A percentile compares a stretch with the other conserved stretches of the same genome.
phyloP scores from a whole-genome alignment of 2,888 invertebrate species.

The Volucella inflata region DNA sequence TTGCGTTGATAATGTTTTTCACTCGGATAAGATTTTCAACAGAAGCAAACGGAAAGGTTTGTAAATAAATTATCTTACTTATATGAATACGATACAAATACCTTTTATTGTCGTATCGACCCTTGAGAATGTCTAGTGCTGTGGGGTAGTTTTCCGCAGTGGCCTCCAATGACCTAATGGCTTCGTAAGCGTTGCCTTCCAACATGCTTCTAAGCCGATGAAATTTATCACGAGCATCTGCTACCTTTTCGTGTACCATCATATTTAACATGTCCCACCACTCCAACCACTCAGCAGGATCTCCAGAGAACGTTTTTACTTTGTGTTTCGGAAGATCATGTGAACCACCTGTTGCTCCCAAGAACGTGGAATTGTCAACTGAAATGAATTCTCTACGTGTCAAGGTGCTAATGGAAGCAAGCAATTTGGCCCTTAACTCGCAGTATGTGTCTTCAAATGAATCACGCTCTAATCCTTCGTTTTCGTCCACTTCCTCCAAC shows the following conservation, averaged over 20 bases:
- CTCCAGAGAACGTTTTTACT: neutral
- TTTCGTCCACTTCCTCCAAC: neutral
- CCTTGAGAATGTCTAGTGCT: neutral
- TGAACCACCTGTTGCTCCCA: neutral
- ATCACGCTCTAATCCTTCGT: no score
- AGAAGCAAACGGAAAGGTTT: neutral
- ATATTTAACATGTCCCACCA: no score
- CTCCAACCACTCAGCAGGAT: no score
- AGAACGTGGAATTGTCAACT: neutral
- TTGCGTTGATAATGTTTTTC: neutral
- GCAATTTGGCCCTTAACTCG: neutral
- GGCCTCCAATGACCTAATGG: neutral
- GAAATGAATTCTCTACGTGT: no score
- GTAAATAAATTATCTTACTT: slow-evolving; percentile 8
- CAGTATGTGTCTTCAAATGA: neutral
- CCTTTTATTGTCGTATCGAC: slow-evolving; percentile 3
- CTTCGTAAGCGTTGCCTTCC: neutral
- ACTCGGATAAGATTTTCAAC: neutral
- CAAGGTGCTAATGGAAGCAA: neutral
- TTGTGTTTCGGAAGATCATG: neutral
- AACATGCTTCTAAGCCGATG: no score
- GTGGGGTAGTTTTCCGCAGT: slow-evolving; percentile 16
- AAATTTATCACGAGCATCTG: no score
- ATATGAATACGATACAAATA: slow-evolving; percentile 19
- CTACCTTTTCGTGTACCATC: no score